Evolutionary conservation across 2,113 vertebrate genomes (phyloP).

Genomic region (Tragulus kanchil): DNA sequence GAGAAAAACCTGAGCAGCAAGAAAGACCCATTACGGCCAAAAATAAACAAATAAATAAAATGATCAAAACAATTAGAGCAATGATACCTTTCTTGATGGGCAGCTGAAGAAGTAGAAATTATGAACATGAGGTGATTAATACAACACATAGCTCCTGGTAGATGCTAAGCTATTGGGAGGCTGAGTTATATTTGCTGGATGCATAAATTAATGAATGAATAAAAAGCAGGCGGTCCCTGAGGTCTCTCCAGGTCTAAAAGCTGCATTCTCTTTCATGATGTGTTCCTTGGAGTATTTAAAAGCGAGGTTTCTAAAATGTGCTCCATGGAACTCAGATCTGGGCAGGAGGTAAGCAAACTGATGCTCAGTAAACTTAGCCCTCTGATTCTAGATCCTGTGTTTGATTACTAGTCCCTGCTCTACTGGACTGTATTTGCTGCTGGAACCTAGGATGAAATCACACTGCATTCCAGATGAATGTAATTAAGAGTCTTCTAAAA

Average conservation of each 20-base stretch:
- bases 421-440: not conserved
- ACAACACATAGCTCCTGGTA: accelerated
- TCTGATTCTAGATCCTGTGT: conserved; percentile 58
- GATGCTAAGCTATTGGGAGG: not conserved
- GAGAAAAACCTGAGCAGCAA: not conserved
- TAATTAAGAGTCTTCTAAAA: not conserved
- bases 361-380: conserved; percentile 51
- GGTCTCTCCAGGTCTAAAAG: not conserved
- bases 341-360: conserved; percentile 35
- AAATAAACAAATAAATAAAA: not conserved
- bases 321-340: conserved; percentile 57
- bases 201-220: not conserved
- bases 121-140: not conserved
- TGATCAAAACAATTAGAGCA: no score
- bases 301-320: conserved; percentile 34
- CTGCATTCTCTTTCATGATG: not conserved
- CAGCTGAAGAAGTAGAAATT: not conserved
- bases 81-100: not conserved
- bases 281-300: not conserved
- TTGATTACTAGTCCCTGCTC: conserved; percentile 48
- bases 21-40: not conserved
- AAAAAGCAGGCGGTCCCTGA: not conserved
- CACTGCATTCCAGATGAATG: not conserved
- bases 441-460: conserved; percentile 61
- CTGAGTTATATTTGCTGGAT: not conserved